These are phyloP conservation scores for Craseonycteris thonglongyai DNA, from an alignment of 2,113 vertebrate species.

Conservation along the genomic window DNA sequence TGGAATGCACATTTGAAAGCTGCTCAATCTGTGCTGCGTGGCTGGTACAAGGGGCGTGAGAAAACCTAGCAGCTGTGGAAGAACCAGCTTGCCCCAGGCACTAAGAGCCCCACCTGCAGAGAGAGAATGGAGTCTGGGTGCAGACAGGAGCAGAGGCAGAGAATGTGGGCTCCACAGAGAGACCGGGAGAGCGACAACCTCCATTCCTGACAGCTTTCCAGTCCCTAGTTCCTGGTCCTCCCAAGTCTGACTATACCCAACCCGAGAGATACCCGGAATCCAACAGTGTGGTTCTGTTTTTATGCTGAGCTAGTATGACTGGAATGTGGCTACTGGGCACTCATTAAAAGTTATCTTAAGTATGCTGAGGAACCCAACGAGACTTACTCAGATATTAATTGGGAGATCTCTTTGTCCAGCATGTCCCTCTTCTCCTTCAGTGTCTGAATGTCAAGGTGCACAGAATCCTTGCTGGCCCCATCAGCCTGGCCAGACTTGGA, in stretches of 20 bases:
- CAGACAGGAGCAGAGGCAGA: not conserved
- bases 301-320: not conserved
- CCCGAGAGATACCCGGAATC: not conserved
- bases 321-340: not conserved
- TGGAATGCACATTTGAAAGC: not conserved
- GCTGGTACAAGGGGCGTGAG: not conserved
- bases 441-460: conserved; percentile 69
- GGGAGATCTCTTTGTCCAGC: conserved; percentile 79
- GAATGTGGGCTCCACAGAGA: not conserved
- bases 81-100: not conserved
- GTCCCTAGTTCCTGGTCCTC: not conserved
- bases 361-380: not conserved
- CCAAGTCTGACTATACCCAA: not conserved
- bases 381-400: conserved; percentile 77
- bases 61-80: not conserved
- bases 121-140: not conserved
- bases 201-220: not conserved
- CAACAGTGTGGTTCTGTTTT: not conserved
- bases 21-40: not conserved
- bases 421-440: conserved; percentile 71
- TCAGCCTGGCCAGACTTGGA: conserved; percentile 27
- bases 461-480: not conserved
- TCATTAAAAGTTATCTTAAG: not conserved
- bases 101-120: not conserved
- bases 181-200: not conserved